These are phyloP conservation scores for Drosophila ficusphila DNA, from an alignment of 1,140 invertebrate species.

Conservation along the genomic window DNA sequence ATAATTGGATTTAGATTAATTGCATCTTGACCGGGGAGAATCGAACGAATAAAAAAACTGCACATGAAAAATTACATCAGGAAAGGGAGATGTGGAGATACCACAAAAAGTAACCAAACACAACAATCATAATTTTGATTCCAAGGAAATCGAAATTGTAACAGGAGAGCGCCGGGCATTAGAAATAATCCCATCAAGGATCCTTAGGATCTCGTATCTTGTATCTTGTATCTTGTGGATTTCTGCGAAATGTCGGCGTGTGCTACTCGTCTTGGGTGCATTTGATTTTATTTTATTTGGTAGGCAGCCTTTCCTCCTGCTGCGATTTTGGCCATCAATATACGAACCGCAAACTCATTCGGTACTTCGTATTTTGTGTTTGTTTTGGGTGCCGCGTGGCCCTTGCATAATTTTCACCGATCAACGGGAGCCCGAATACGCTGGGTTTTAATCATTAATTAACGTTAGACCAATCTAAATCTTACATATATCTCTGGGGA, in stretches of 20 bases:
- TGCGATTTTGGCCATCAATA: constrained; percentile 47
- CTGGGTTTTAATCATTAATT: constrained; percentile 69
- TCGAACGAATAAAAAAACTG: constrained; percentile 33
- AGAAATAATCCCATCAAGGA: constrained; percentile 12
- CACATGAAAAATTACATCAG: constrained; percentile 76
- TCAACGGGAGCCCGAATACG: constrained; percentile 46
- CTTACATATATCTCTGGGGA: constrained; percentile 11
- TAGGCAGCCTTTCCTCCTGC: constrained; percentile 31
- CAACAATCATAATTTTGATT: constrained; percentile 50
- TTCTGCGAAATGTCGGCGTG: constrained; percentile 65
- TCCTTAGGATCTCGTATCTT: neutral
- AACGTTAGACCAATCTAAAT: constrained; percentile 59
- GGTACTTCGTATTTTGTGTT: constrained; percentile 20
- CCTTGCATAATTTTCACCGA: constrained; percentile 60
- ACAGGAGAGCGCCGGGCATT: constrained; percentile 32
- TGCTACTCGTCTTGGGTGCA: constrained; percentile 60
- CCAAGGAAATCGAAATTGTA: constrained; percentile 64
- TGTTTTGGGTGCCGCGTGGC: constrained; percentile 10
- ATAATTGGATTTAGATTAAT: constrained; percentile 84
- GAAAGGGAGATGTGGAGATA: neutral
- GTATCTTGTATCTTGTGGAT: constrained; percentile 30
- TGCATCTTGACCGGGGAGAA: constrained; percentile 57
- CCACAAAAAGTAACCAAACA: constrained; percentile 2
- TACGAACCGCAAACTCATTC: constrained; percentile 74
- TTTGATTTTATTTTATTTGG: neutral